Evolutionary conservation across 1,140 invertebrate species (phyloP), one percentile per base, ranked within the genome.

Genomic region (Branchinecta lynchi): DNA sequence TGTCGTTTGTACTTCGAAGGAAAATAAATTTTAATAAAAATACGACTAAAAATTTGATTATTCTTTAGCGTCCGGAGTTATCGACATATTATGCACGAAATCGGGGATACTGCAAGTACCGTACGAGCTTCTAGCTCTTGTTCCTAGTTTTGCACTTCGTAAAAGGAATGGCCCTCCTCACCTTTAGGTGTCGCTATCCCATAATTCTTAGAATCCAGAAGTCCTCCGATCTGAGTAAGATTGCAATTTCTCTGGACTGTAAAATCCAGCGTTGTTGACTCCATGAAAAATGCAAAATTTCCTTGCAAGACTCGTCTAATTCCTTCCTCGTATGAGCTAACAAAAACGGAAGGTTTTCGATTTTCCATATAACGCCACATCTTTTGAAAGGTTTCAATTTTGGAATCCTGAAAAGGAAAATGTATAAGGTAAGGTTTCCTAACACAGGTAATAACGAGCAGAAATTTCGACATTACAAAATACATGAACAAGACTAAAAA

Each of bases 231-330:
- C 81, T 96, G 92, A 32, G 92, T 96, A 20, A 97, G 82, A 77
- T 95, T 93, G 77, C 93, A 97, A 75, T 96, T 86, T 73, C 92
- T 81, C 76, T 95, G 89, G 5, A 91, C 86, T 69, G 85, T 86
- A 76, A 92, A 94, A 77, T 96, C 93, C 45, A 96, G 82, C 81
- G 93, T 92, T 5, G 90, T 91, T 0, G 92, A 95, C 77, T 96
- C 93, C 90, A 96, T 93, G 0, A 97, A 81, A 77, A 92, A 96
- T 5, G 93, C 93, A 77, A 95, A 96, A 76, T 91, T 85, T 32
- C 86, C 85, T 74, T 87, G 82, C 15, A 87, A 77, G 76, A 96
- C 85, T 78, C 87, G 74, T 76, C 87, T 76, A 75, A 94, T 83
- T 21, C 93, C 92, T 77, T 93, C 87, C 73, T 87, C 84, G 74